Evolutionary conservation across 2,113 vertebrate genomes (phyloP).

Genomic region (Cyanoderma ruficeps): DNA sequence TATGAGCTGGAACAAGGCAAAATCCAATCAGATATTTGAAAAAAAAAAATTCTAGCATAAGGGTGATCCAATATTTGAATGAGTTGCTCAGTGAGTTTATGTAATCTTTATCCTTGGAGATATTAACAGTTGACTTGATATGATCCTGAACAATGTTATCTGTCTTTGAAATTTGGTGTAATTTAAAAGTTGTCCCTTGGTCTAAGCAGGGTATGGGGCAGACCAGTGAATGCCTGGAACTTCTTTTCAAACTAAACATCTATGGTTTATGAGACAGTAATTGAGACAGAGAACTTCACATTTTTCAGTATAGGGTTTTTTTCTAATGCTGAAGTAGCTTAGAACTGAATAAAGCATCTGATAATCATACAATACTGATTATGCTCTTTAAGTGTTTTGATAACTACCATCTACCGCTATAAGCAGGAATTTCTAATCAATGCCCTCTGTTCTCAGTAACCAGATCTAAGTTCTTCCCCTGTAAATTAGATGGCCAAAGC

Average conservation of each 20-base stretch:
- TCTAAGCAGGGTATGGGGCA: not conserved
- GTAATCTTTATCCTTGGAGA: not conserved
- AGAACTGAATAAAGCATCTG: not conserved
- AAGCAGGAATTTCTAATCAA: not conserved
- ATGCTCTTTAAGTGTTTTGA: not conserved
- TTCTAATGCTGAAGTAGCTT: not conserved
- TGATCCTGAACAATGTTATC: not conserved
- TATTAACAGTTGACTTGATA: not conserved
- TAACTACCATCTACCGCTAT: not conserved
- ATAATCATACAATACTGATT: not conserved
- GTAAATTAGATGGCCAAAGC: not conserved
- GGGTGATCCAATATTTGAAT: not conserved
- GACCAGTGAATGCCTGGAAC: not conserved
- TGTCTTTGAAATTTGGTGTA: not conserved
- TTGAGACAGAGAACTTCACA: not conserved
- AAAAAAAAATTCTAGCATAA: not conserved
- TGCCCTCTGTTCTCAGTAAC: not conserved
- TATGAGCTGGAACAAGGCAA: not conserved
- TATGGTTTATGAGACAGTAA: not conserved
- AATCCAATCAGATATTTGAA: not conserved
- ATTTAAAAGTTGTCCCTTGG: not conserved
- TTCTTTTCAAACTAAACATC: not conserved
- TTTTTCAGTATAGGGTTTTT: not conserved
- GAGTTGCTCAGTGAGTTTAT: not conserved
- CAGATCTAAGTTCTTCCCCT: not conserved